Percentiles rank a stretch among this genome's conserved stretches.
Evolutionary conservation across 2,113 vertebrate species (phyloP).

Genomic region (Picathartes gymnocephalus): DNA sequence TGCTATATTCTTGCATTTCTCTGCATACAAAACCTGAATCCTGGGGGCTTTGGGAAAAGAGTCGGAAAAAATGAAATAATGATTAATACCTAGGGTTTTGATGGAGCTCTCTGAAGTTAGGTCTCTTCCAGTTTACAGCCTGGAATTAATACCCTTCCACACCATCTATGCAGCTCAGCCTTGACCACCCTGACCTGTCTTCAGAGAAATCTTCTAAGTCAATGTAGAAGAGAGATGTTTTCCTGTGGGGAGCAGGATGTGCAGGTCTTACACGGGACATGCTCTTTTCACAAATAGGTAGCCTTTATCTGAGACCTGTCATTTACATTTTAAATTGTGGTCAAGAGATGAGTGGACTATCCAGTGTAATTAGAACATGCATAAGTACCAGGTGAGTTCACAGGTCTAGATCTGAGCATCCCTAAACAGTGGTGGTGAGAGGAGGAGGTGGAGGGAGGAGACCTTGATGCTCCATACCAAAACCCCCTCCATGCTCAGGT

Average conservation of each 20-base stretch:
- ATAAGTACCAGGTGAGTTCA: not conserved
- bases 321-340: slow-evolving; percentile 25
- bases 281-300: not conserved
- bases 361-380: not conserved
- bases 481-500: not conserved
- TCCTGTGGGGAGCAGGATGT: not conserved
- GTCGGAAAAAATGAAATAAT: not conserved
- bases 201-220: not conserved
- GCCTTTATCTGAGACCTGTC: slow-evolving; percentile 1
- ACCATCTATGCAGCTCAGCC: not conserved
- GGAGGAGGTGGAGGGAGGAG: not conserved
- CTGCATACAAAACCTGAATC: not conserved
- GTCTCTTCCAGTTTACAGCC: not conserved
- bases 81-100: not conserved
- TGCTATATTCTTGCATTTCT: not conserved
- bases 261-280: not conserved
- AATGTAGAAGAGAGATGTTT: not conserved
- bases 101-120: not conserved
- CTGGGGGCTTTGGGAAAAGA: not conserved
- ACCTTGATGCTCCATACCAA: not conserved
- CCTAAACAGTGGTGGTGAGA: not conserved
- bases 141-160: not conserved
- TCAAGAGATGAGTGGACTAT: slow-evolving; percentile 9
- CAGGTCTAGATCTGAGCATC: not conserved
- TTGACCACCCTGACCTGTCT: not conserved